phyloP scores from a whole-genome alignment of 1,140 invertebrate genomes.

The Streblospio benedicti region DNA sequence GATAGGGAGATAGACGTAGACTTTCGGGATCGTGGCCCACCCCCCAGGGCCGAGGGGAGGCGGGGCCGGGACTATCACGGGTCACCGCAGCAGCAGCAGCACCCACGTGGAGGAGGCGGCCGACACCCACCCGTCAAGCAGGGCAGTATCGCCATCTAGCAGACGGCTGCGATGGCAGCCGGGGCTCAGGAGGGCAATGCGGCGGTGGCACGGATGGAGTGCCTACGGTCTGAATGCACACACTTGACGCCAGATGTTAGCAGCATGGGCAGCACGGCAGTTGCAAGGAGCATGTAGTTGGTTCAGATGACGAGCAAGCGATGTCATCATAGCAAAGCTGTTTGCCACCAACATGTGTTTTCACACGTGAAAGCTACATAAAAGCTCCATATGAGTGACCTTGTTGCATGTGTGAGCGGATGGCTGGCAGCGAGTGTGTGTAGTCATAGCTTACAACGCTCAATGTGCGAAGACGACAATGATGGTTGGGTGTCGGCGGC shows the following conservation, averaged over 20 bases:
- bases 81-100: neutral
- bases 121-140: constrained; percentile 28
- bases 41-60: neutral
- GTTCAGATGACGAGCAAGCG: neutral
- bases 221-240: neutral
- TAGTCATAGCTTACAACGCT: too few relatives aligned
- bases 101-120: constrained; percentile 16
- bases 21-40: constrained; percentile 13
- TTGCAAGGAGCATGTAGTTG: neutral
- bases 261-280: neutral
- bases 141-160: constrained; percentile 36
- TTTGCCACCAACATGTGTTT: too few relatives aligned
- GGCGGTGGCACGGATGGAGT: neutral
- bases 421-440: too few relatives aligned
- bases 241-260: neutral
- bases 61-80: neutral
- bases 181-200: neutral
- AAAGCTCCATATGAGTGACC: too few relatives aligned
- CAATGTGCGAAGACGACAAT: too few relatives aligned
- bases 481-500: too few relatives aligned
- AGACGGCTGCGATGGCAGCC: constrained; percentile 3
- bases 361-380: too few relatives aligned
- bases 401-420: too few relatives aligned
- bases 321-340: too few relatives aligned
- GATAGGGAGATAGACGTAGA: constrained; percentile 10